Percentiles rank a stretch among this genome's conserved stretches.
Evolutionary conservation across 1,140 invertebrate species (phyloP).

Genomic region (Batillaria attramentaria): DNA sequence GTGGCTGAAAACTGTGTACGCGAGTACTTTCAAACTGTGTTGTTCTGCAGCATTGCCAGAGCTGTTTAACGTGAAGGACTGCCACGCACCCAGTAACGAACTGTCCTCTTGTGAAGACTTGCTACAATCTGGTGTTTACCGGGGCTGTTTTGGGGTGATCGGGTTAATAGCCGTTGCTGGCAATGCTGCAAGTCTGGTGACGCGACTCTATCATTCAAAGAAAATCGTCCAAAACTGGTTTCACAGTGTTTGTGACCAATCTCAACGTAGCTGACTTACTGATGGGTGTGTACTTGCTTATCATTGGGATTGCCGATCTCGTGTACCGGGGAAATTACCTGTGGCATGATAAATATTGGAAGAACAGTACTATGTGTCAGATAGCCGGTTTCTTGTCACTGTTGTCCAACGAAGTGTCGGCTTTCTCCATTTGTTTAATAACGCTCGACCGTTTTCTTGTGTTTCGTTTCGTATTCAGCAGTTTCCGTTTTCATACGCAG

Average conservation of each 20-base stretch:
- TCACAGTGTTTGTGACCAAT: neutral
- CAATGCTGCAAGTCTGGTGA: neutral
- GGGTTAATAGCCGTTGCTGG: neutral
- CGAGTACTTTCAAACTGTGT: conserved; percentile 12
- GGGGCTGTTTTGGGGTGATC: neutral
- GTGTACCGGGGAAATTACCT: neutral
- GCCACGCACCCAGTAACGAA: neutral
- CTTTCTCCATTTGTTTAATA: conserved; percentile 5
- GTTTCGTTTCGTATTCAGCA: neutral
- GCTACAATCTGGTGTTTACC: neutral
- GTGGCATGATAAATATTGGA: neutral
- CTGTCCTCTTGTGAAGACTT: conserved; percentile 4
- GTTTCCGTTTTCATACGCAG: neutral
- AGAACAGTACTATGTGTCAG: neutral
- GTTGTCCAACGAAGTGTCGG: neutral
- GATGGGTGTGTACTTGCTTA: neutral
- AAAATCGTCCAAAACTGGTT: neutral
- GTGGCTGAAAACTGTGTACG: neutral
- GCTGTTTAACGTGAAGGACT: neutral
- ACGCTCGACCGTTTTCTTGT: conserved; percentile 1
- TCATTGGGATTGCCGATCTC: neutral
- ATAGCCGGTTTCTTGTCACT: neutral
- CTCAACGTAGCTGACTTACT: neutral
- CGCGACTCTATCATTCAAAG: neutral
- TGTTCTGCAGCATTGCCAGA: neutral